Conservation (phyloP, 1,140 invertebrate genomes). For the Cyclargus thomasi region DNA sequence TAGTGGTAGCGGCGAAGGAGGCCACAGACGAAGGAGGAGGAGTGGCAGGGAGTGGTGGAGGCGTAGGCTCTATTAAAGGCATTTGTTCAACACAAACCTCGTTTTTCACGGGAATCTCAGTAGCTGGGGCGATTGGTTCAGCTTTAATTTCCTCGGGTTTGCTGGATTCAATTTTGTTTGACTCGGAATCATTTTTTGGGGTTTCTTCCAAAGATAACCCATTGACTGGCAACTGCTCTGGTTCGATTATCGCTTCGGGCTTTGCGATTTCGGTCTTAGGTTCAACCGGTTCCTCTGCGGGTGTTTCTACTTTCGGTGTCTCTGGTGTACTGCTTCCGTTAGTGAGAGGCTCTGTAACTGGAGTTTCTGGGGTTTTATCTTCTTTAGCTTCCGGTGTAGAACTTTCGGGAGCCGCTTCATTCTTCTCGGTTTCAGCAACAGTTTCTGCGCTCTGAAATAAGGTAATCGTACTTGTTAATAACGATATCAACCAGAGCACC, state of each 20-base stretch:
- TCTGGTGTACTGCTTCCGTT: constrained; percentile 70
- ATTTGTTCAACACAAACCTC: constrained; percentile 75
- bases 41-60: constrained; percentile 71
- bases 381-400: constrained; percentile 50
- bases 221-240: constrained; percentile 61
- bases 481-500: neutral
- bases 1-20: constrained; percentile 71
- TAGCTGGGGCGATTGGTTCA: constrained; percentile 51
- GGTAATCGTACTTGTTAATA: constrained; percentile 19
- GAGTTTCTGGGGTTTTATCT: constrained; percentile 69
- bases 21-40: constrained; percentile 73
- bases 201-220: constrained; percentile 63
- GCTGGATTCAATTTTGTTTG: constrained; percentile 45
- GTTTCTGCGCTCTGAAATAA: constrained; percentile 55
- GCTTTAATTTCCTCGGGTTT: constrained; percentile 50
- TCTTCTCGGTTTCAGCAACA: constrained; percentile 43
- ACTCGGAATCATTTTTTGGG: constrained; percentile 42
- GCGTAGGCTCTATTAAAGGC: constrained; percentile 68
- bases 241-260: constrained; percentile 48
- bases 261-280: constrained; percentile 35
- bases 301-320: constrained; percentile 56
- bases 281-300: constrained; percentile 36
- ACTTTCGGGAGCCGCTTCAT: constrained; percentile 47
- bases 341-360: constrained; percentile 70
- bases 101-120: constrained; percentile 64